Evolutionary conservation across 1,140 invertebrate genomes (phyloP).

Genomic region (Brachionus manjavacas): DNA sequence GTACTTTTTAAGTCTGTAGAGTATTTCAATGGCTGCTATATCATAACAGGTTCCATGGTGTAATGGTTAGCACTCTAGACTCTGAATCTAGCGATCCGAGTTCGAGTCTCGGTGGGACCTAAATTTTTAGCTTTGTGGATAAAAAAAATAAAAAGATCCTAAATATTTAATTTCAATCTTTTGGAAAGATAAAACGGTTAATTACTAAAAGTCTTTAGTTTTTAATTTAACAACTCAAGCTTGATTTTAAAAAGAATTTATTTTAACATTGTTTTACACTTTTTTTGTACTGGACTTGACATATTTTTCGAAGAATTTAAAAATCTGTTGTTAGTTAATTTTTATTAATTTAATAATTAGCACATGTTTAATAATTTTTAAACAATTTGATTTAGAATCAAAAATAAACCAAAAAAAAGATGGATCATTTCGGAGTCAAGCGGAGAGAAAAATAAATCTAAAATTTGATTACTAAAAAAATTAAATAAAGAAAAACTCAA

Average conservation of each 20-base stretch:
- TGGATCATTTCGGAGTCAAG: not conserved
- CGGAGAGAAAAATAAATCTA: not conserved
- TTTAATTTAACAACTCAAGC: too few relatives aligned
- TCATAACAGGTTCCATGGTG: slow-evolving; percentile 36
- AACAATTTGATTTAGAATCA: not conserved
- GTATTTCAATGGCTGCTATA: too few relatives aligned
- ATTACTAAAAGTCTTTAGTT: too few relatives aligned
- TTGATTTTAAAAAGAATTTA: too few relatives aligned
- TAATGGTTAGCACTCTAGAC: slow-evolving; percentile 44
- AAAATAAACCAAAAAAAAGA: not conserved
- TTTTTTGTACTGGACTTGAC: too few relatives aligned
- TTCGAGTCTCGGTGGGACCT: slow-evolving; percentile 43
- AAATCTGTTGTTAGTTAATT: not conserved
- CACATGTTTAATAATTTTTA: slow-evolving; percentile 29
- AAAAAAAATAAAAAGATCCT: too few relatives aligned
- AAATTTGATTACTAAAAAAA: not conserved
- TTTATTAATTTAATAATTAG: not conserved
- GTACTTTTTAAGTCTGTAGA: too few relatives aligned
- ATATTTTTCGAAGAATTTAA: too few relatives aligned
- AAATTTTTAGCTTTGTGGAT: not conserved
- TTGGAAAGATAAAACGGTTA: too few relatives aligned
- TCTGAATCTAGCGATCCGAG: slow-evolving; percentile 44
- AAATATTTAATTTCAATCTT: too few relatives aligned
- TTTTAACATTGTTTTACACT: too few relatives aligned
- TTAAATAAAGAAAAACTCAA: not conserved